Conservation (phyloP, 2,888 invertebrate species). For the Zeuzera pyrina region DNA sequence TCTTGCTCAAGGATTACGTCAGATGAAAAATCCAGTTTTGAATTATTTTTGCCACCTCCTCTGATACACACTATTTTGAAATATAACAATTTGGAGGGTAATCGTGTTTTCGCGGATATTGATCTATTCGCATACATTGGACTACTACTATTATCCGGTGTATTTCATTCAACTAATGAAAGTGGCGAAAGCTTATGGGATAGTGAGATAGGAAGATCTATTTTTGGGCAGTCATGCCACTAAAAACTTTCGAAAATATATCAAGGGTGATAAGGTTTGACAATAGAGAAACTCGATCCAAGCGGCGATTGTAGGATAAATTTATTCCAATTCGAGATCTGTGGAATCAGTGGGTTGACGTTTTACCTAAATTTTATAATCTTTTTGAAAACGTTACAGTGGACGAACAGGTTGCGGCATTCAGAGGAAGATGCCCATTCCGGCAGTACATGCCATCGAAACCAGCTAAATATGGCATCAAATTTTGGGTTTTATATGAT, state of each 20-base stretch:
- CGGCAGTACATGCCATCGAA: no score
- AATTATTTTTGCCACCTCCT: constrained; percentile 3
- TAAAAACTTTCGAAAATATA: constrained; percentile 3
- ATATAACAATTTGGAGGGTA: background rate
- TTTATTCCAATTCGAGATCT: constrained; percentile 3
- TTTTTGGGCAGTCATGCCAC: constrained; percentile 2
- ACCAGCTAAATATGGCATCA: background rate
- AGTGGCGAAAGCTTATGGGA: background rate
- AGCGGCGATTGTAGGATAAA: constrained; percentile 2
- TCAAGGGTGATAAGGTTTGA: constrained; percentile 3
- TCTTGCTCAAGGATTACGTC: constrained; percentile 1
- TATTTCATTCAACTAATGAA: background rate
- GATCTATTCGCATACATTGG: constrained; percentile 1
- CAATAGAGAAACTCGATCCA: constrained; percentile 1
- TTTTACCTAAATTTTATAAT: constrained; percentile 2
- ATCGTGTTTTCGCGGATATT: background rate
- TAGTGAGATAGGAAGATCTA: background rate
- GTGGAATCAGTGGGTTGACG: constrained; percentile 3
- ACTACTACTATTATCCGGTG: background rate
- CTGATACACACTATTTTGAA: constrained; percentile 2
- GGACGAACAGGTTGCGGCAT: background rate
- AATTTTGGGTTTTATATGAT: constrained; percentile 3
- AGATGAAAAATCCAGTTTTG: constrained; percentile 2
- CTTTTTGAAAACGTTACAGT: constrained; percentile 1
- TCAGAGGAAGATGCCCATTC: no score